A percentile compares a stretch with the other conserved stretches of the same genome.
Conservation (phyloP, 2,797 vertebrate genomes). For the Steatocranus sp. region DNA sequence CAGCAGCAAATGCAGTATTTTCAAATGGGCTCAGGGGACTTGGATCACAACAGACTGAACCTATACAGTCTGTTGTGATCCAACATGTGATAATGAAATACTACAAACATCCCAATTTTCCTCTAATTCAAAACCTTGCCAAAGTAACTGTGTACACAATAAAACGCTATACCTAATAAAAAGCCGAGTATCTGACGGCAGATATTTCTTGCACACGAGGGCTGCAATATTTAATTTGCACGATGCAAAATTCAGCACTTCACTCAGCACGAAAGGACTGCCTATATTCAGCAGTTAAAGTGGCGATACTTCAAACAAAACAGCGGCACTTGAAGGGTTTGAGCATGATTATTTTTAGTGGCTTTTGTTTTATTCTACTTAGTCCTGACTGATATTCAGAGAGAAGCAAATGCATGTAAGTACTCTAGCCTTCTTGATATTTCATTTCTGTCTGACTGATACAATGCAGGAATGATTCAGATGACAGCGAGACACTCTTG, state of each 20-base stretch:
- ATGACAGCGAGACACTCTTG: constrained; percentile 14
- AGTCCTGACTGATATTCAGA: background rate
- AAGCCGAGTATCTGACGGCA: background rate
- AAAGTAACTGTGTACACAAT: background rate
- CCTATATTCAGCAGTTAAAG: background rate
- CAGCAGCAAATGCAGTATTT: background rate
- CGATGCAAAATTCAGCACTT: background rate
- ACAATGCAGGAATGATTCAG: constrained; percentile 5
- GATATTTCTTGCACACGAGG: background rate
- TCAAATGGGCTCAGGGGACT: background rate
- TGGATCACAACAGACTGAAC: no score
- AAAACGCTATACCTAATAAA: background rate
- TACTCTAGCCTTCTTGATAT: constrained; percentile 7
- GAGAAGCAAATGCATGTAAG: background rate
- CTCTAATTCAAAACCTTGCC: background rate
- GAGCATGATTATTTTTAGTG: background rate
- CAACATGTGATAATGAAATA: background rate
- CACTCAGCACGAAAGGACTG: background rate
- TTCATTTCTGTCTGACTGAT: constrained; percentile 11
- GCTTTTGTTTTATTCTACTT: background rate
- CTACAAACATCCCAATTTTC: background rate
- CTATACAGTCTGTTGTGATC: background rate
- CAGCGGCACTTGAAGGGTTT: background rate
- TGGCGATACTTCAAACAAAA: background rate
- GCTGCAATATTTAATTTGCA: background rate